Conservation (phyloP, 2,113 vertebrate genomes). For the Calyptommatus sinebrachiatus region DNA sequence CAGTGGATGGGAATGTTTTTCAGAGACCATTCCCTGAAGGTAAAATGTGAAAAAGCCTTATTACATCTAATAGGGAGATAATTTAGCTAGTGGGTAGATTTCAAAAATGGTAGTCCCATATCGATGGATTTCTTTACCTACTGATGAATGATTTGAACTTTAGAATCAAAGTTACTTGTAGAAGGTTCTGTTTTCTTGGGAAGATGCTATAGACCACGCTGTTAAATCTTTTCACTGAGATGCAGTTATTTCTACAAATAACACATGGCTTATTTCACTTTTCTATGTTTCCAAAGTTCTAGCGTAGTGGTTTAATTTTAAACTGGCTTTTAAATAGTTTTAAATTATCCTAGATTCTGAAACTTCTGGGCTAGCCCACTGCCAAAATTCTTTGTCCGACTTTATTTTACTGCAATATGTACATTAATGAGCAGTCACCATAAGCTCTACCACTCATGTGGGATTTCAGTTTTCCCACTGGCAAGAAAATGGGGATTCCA, state of each 20-base stretch:
- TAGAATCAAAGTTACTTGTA: not conserved
- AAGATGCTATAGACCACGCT: not conserved
- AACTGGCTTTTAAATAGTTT: no score
- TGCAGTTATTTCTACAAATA: not conserved
- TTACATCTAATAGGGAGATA: not conserved
- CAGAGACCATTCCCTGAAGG: no score
- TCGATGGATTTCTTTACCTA: not conserved
- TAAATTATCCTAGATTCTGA: no score
- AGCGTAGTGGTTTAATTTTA: no score
- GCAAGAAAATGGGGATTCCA: no score
- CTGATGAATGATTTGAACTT: not conserved
- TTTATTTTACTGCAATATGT: no score
- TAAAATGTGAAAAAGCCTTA: no score
- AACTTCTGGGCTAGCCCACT: no score
- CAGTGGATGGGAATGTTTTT: no score
- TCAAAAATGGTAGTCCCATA: not conserved
- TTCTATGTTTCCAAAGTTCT: not conserved
- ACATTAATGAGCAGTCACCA: not conserved
- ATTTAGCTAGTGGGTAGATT: not conserved
- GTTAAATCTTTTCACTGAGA: not conserved
- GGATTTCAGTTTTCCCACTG: not conserved
- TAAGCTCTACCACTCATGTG: not conserved
- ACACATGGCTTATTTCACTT: not conserved
- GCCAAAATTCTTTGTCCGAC: no score
- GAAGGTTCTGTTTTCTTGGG: not conserved